phyloP scores from a whole-genome alignment of 2,797 vertebrate genomes.

The Amblyraja radiata region DNA sequence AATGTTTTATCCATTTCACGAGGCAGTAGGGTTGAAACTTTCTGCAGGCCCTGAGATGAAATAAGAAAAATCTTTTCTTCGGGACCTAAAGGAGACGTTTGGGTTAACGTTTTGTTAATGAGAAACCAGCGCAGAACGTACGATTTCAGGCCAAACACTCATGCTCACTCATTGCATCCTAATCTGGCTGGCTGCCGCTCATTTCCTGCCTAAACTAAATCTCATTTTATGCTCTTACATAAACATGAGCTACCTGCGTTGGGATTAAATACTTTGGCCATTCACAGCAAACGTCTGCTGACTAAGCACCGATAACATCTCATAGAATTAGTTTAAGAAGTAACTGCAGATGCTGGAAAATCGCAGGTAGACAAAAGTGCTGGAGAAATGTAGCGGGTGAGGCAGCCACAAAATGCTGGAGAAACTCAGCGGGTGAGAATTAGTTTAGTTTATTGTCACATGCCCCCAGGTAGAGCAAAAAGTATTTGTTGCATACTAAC shows the following conservation, averaged over 20 bases:
- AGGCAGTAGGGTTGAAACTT: background rate
- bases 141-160: background rate
- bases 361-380: too few relatives aligned
- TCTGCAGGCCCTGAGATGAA: too few relatives aligned
- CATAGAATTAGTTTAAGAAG: background rate
- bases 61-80: background rate
- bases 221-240: background rate
- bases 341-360: too few relatives aligned
- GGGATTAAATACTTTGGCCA: background rate
- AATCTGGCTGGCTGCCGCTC: conserved; percentile 2
- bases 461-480: too few relatives aligned
- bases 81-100: background rate
- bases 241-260: background rate
- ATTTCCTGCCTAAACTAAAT: background rate
- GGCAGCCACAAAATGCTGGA: too few relatives aligned
- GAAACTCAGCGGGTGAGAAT: too few relatives aligned
- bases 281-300: background rate
- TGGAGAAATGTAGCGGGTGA: too few relatives aligned
- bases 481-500: too few relatives aligned
- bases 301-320: background rate
- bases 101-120: background rate
- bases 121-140: background rate
- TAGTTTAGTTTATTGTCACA: too few relatives aligned
- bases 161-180: background rate
- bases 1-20: background rate